Percentiles rank a stretch among this genome's conserved stretches.
Conservation (phyloP, 1,140 invertebrate species). For the Drosophila kikkawai region DNA sequence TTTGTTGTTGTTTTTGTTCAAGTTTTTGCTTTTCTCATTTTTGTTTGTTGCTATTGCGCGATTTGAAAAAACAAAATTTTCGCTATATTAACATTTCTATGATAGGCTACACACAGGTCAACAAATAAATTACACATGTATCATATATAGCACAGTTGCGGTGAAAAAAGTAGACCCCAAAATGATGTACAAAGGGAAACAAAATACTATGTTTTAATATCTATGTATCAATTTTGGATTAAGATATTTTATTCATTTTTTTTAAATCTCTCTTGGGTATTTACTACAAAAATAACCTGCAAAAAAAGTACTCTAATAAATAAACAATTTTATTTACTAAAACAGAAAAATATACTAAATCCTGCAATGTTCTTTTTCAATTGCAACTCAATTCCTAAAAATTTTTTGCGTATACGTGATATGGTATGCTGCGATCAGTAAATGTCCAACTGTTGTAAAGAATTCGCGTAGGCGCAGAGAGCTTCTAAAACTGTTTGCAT, state of each 20-base stretch:
- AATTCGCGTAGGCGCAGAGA: slow-evolving; percentile 20
- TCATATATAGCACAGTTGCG: slow-evolving; percentile 6
- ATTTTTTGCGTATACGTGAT: slow-evolving; percentile 1
- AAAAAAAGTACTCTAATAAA: no score
- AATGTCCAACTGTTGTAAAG: slow-evolving; percentile 15
- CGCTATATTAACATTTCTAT: slow-evolving; percentile 43
- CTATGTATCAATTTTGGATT: no score
- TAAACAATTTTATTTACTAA: not conserved
- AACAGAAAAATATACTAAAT: not conserved
- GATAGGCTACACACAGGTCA: slow-evolving; percentile 4
- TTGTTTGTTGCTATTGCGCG: slow-evolving; percentile 54
- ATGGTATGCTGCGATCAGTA: not conserved
- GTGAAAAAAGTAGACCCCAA: not conserved
- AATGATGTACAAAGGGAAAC: not conserved
- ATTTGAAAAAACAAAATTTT: slow-evolving; percentile 30
- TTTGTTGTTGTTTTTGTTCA: slow-evolving; percentile 20
- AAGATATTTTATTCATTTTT: not conserved
- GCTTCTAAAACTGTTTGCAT: slow-evolving; percentile 2
- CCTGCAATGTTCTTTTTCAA: not conserved
- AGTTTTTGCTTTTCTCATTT: slow-evolving; percentile 26
- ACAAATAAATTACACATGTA: slow-evolving; percentile 12
- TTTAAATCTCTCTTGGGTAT: not conserved
- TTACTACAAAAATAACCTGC: not conserved
- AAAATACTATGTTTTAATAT: not conserved
- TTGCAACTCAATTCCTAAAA: not conserved